Evolutionary conservation across 2,797 vertebrate genomes (phyloP).

Genomic region (Odontamblyopus lacepedii): DNA sequence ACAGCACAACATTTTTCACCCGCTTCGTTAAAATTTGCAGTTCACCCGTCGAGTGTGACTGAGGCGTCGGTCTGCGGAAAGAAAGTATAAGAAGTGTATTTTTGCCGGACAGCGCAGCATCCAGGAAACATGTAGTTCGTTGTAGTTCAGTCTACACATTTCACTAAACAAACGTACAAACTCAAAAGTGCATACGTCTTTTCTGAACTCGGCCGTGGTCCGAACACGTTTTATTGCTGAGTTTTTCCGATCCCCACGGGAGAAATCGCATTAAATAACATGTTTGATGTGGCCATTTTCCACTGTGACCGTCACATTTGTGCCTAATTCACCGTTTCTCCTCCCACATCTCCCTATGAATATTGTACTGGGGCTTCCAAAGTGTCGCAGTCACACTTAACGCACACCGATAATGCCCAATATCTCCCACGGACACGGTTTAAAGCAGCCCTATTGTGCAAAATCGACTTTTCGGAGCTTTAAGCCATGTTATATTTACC

Average conservation of each 20-base stretch:
- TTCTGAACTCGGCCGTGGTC: neutral
- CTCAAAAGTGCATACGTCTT: neutral
- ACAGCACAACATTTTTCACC: too few relatives aligned
- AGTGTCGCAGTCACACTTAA: slow-evolving; percentile 8
- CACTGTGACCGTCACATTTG: neutral
- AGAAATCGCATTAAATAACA: neutral
- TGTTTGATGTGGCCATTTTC: neutral
- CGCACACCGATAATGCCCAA: neutral
- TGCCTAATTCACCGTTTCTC: neutral
- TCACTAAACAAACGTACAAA: too few relatives aligned
- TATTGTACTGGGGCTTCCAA: neutral
- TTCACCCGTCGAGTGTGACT: too few relatives aligned
- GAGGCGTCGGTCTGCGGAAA: too few relatives aligned
- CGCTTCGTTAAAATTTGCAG: too few relatives aligned
- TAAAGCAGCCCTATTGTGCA: too few relatives aligned
- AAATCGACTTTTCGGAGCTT: too few relatives aligned
- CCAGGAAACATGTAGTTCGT: too few relatives aligned
- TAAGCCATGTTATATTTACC: too few relatives aligned
- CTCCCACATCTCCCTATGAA: neutral
- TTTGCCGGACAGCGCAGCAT: too few relatives aligned
- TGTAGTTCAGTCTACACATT: too few relatives aligned
- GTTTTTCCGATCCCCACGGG: neutral
- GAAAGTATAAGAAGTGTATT: too few relatives aligned
- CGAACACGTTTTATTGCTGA: neutral
- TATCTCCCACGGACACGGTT: slow-evolving; percentile 1